Evolutionary conservation across 2,113 vertebrate genomes (phyloP).

Genomic region (Siphamia tubifer): DNA sequence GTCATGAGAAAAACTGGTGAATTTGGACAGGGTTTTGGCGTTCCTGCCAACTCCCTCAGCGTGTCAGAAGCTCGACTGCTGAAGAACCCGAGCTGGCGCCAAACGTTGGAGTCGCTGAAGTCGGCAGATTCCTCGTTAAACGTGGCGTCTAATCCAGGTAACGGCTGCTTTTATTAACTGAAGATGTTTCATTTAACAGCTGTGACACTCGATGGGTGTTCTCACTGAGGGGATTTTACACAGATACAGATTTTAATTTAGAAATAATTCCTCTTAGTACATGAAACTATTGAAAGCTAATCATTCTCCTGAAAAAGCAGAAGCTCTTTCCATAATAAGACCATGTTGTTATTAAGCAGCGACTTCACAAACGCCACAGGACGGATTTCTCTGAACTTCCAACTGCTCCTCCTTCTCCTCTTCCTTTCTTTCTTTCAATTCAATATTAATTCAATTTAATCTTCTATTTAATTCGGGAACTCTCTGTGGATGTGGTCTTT

Average conservation of each 20-base stretch:
- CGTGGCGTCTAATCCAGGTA: not conserved
- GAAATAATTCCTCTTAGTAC: not conserved
- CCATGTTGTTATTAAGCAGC: conserved; percentile 35
- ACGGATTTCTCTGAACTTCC: conserved; percentile 16
- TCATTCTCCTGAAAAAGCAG: not conserved
- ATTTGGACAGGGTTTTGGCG: not conserved
- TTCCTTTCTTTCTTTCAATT: conserved; percentile 42
- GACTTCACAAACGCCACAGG: conserved; percentile 28
- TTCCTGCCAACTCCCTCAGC: conserved; percentile 24
- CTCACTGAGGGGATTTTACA: too few relatives aligned
- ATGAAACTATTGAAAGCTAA: conserved; percentile 7
- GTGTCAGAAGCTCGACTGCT: conserved; percentile 12
- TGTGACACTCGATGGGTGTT: too few relatives aligned
- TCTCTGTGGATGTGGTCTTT: conserved; percentile 61
- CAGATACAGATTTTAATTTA: conserved; percentile 4
- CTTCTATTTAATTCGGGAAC: conserved; percentile 66
- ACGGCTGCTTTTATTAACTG: conserved; percentile 1
- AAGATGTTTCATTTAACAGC: not conserved
- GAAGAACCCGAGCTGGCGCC: conserved; percentile 12
- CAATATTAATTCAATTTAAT: conserved; percentile 73
- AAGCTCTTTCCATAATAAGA: not conserved
- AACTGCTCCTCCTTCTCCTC: not conserved
- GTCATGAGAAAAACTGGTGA: conserved; percentile 22
- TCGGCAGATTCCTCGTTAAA: conserved; percentile 1
- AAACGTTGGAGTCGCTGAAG: conserved; percentile 9